These are phyloP conservation scores for Paracentrotus lividus DNA, from an alignment of 53 echinoderm and acorn worm species.

Conservation along the genomic window DNA sequence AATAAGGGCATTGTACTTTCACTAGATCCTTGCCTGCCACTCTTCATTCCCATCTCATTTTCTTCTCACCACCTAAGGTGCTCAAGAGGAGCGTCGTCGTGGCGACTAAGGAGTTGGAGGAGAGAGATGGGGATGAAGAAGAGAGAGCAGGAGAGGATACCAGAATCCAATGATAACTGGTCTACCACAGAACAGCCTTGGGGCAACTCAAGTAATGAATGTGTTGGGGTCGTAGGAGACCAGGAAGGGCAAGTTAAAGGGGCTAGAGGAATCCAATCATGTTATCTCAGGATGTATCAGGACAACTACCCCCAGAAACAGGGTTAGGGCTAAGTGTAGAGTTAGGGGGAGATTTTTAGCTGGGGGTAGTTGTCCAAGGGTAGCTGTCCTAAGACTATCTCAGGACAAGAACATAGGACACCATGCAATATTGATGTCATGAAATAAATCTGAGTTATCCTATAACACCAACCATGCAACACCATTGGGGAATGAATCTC, in stretches of 20 bases:
- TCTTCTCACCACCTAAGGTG: slow-evolving; percentile 57
- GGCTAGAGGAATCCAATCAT: neutral
- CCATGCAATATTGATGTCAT: neutral
- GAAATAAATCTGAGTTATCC: neutral
- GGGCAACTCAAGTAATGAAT: slow-evolving; percentile 36
- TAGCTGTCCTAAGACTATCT: too few relatives aligned
- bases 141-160: neutral
- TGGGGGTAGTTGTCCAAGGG: too few relatives aligned
- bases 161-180: neutral
- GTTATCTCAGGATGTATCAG: too few relatives aligned
- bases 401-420: neutral
- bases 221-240: slow-evolving; percentile 2
- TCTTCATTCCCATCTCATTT: slow-evolving; percentile 56
- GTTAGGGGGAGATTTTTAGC: too few relatives aligned
- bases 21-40: slow-evolving; percentile 28
- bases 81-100: slow-evolving; percentile 38
- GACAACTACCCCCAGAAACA: too few relatives aligned
- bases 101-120: slow-evolving; percentile 29
- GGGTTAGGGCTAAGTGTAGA: too few relatives aligned
- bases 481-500: neutral
- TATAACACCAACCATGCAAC: neutral
- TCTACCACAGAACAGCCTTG: slow-evolving; percentile 24
- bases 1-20: slow-evolving; percentile 46
- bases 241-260: slow-evolving; percentile 19
- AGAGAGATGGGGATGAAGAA: too few relatives aligned